A percentile compares a stretch with the other conserved stretches of the same genome.
Evolutionary conservation across 2,888 invertebrate genomes (phyloP).

Genomic region (Ectemnius cavifrons): DNA sequence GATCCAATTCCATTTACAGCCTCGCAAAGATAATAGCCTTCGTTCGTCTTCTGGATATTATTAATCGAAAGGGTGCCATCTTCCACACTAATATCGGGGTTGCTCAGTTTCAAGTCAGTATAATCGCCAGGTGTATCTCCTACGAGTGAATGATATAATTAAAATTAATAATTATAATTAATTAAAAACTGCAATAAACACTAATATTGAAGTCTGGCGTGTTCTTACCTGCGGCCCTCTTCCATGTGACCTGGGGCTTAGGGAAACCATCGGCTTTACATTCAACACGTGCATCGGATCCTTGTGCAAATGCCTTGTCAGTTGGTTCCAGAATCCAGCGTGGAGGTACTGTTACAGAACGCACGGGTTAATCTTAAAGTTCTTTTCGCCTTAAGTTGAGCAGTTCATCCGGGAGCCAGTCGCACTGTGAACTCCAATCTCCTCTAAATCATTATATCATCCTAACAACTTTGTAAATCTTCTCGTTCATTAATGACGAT

Average conservation of each 20-base stretch:
- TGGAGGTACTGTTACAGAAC: conserved; percentile 89
- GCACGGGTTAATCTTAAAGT: conserved; percentile 38
- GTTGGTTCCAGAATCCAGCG: conserved; percentile 97
- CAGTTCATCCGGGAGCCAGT: conserved; percentile 56
- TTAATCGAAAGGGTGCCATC: conserved; percentile 95
- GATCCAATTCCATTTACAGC: conserved; percentile 97
- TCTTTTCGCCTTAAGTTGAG: conserved; percentile 47
- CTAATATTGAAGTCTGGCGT: too few relatives aligned
- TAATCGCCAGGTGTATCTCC: conserved; percentile 95
- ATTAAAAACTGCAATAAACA: too few relatives aligned
- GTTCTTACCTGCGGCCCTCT: conserved; percentile 92
- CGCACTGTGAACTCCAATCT: conserved; percentile 38
- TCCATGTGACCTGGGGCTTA: conserved; percentile 96
- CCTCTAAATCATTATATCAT: not conserved
- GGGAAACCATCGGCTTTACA: conserved; percentile 98
- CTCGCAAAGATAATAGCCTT: conserved; percentile 97
- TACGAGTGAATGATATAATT: conserved; percentile 68
- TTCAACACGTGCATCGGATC: conserved; percentile 95
- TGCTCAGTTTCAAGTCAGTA: conserved; percentile 93
- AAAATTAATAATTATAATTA: too few relatives aligned
- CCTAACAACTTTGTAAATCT: not conserved
- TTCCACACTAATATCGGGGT: conserved; percentile 94
- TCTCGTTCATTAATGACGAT: not conserved
- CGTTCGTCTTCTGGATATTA: conserved; percentile 95
- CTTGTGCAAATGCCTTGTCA: conserved; percentile 96